These are phyloP conservation scores for Parazoanthus swiftii DNA, from an alignment of 92 coral and sea anemone species.

Conservation along the genomic window DNA sequence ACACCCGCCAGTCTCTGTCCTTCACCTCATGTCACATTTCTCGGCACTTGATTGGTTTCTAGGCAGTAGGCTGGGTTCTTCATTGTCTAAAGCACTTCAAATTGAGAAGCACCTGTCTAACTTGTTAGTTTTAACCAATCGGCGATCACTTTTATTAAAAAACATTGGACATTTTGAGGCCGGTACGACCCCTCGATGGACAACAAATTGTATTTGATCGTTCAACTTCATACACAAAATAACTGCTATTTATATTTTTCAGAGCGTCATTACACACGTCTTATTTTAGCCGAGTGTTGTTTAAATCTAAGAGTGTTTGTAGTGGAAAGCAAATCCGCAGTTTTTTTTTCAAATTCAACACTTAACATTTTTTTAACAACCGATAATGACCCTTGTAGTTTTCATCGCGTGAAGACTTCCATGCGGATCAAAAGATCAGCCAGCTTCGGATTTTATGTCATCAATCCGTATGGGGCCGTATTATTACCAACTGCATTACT, in stretches of 20 bases:
- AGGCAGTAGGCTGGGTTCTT: conserved; percentile 89
- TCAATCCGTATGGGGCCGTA: background rate
- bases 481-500: background rate
- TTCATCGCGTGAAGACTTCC: conserved; percentile 31
- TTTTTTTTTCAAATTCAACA: background rate
- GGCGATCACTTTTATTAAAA: conserved; percentile 1
- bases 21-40: conserved; percentile 37
- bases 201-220: background rate
- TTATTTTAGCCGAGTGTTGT: background rate
- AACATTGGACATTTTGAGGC: background rate
- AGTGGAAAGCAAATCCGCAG: background rate
- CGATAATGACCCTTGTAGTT: conserved; percentile 3
- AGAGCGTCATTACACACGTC: background rate
- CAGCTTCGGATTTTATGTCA: background rate
- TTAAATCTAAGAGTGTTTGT: background rate
- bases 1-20: conserved; percentile 42
- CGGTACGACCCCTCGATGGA: background rate
- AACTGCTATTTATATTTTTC: background rate
- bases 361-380: background rate
- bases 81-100: conserved; percentile 67
- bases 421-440: conserved; percentile 25
- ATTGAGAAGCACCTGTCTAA: conserved; percentile 48
- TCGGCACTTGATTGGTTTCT: conserved; percentile 89
- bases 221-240: conserved; percentile 6
- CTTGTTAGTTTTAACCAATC: conserved; percentile 37